These are phyloP conservation scores for Clitarchus hookeri DNA, from an alignment of 2,888 invertebrate species.

Conservation along the genomic window DNA sequence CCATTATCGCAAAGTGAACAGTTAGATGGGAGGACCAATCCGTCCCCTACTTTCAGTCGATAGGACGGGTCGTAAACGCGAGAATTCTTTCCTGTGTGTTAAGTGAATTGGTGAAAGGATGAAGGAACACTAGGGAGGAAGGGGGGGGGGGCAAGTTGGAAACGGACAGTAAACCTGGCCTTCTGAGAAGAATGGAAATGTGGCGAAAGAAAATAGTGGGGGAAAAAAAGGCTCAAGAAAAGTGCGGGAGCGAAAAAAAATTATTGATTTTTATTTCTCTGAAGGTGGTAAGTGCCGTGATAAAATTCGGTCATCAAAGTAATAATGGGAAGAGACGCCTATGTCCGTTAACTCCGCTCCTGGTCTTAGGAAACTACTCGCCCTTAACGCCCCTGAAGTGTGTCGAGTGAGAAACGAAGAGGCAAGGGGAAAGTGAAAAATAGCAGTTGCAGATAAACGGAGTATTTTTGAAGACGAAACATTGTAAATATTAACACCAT, in stretches of 20 bases:
- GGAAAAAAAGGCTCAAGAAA: not conserved
- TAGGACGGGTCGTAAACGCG: not conserved
- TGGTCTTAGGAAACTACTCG: not conserved
- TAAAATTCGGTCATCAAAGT: not conserved
- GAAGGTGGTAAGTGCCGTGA: not conserved
- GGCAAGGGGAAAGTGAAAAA: too few species aligned
- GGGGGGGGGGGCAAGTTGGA: not conserved
- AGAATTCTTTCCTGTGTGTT: constrained; percentile 17
- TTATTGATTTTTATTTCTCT: not conserved
- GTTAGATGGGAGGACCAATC: not conserved
- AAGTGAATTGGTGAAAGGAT: constrained; percentile 1
- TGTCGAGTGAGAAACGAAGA: too few species aligned
- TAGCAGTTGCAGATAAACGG: too few species aligned
- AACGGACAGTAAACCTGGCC: constrained; percentile 5
- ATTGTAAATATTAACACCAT: too few species aligned
- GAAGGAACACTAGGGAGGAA: not conserved
- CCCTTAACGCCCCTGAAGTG: not conserved
- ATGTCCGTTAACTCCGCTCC: not conserved
- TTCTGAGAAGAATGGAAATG: not conserved
- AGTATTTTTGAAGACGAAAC: too few species aligned
- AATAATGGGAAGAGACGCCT: not conserved
- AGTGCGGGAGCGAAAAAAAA: not conserved
- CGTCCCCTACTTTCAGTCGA: not conserved
- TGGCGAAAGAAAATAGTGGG: not conserved
- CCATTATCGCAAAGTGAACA: constrained; percentile 1